phyloP scores from a whole-genome alignment of 2,888 invertebrate species.

The Ectobius pallidus region DNA sequence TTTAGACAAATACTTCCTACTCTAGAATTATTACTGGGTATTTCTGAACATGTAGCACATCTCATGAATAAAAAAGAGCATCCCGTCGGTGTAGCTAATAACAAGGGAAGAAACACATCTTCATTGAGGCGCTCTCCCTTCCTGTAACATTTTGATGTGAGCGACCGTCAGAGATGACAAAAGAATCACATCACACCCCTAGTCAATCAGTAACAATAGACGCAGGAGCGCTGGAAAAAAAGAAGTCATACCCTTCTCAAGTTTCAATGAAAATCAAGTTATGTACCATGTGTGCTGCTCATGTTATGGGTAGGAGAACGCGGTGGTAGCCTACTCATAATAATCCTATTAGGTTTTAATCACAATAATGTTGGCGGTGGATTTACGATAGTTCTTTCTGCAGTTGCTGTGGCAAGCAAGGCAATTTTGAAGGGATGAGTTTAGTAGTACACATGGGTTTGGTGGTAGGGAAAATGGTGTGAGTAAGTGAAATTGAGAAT shows the following conservation, averaged over 20 bases:
- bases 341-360: slow-evolving; percentile 31
- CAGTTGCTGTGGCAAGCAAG: slow-evolving; percentile 21
- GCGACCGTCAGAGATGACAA: not conserved
- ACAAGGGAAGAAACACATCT: slow-evolving; percentile 17
- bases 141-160: slow-evolving; percentile 1
- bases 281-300: not conserved
- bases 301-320: too few species aligned
- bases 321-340: not conserved
- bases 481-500: not conserved
- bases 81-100: not conserved
- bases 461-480: not conserved
- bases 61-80: slow-evolving; percentile 14
- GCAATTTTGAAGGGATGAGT: not conserved
- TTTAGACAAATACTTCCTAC: too few species aligned
- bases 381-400: slow-evolving; percentile 26
- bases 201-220: slow-evolving; percentile 25
- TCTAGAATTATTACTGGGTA: too few species aligned
- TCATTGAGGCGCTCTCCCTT: not conserved
- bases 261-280: slow-evolving; percentile 15
- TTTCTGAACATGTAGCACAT: too few species aligned
- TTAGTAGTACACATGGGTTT: too few species aligned
- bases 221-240: not conserved
- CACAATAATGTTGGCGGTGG: slow-evolving; percentile 28
- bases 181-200: slow-evolving; percentile 11
- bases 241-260: slow-evolving; percentile 18